Base-by-base conservation (phyloP, 1,140 invertebrate genomes). In the Oryzaephilus surinamensis region DNA sequence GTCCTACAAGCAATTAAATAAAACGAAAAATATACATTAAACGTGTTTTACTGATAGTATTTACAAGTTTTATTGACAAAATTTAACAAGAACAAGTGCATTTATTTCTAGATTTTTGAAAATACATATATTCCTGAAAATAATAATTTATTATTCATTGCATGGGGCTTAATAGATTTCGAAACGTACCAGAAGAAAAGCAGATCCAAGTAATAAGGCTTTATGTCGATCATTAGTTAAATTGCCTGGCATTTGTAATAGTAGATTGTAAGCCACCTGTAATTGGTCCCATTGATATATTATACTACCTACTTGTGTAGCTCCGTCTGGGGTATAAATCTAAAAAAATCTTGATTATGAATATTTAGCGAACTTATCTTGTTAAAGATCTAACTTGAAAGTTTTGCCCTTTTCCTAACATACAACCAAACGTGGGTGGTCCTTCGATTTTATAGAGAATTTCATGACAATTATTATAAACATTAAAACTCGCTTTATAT, bases 201-300 rank as follows among this genome's bases (percentile, higher is more conserved):
- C 63, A 38, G 70, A 63, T 15, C 69, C 71, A 6, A 75, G 45
- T 29, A 75, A 46, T 4, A 74, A 46, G 0, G 69, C 69, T 50
- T 75, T 75, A 28, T 70, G 61, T 44, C 63, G 66, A 6, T 66
- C 67, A 42, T 72, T 66, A 1, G 62, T 60, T 1, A 65, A 61
- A 3, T 54, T 45, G 16, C 59, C 54, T 1, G 72, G 72, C 40
- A 72, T 67, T 11, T 56, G 55, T 12, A 75, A 33, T 11, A 57
- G 65, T 4, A 72, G 66, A 14, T 65, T 62, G 41, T 71, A 74
- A 38, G 60, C 67, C 23, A 66, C 64, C 19, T 69, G 55, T 3
- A 70, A 58, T 14, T 66, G 61, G 41, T 74, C 70, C 71, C 71
- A 74, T 16, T 63, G 64, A 54, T 74, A 69, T 16, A 60, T 54